Evolutionary conservation across 2,797 vertebrate species (phyloP), one percentile per base, ranked within the genome.

Genomic region (Onychomys torridus): DNA sequence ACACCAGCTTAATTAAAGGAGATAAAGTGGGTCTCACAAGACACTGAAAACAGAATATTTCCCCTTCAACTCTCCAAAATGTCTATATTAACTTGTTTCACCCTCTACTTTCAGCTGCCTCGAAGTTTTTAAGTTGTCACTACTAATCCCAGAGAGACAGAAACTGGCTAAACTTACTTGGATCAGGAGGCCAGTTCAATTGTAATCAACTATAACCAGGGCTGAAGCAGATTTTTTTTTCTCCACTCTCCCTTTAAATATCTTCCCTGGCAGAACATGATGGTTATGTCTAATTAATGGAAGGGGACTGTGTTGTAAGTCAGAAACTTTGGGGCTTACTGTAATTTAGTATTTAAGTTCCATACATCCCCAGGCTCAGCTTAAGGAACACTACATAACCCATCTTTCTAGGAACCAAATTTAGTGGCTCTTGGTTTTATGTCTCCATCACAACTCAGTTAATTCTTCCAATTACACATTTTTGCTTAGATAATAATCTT

Each of bases 1-100:
- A 84, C 43, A 93, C n/a, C 79, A 82, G 55, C 32, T 94, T 90
- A 95, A 95, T 93, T 86, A 90, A 94, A 91, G 46, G 29, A 61
- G 21, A 76, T 65, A 73, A 95, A 85, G 10, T 95, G n/a, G 21
- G 19, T 84, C 78, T 92, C 86, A 43, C 8, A 57, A 81, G 84
- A 14, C 21, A 81, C 32, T 67, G 52, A 65, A 93, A 77, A 52
- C 59, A 49, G 63, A 94, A 90, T 73, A 23, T 0, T 0, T 6
- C 21, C 2, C 0, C 29, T 61, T n/a, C 37, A 0, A 12, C 69
- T 76, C 17, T 49, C 14, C 34, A 93, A 17, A 7, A 7, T 73
- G 6, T 78, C 29, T 10, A 34, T 65, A 8, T 65, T 25, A 76
- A 77, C 27, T 46, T 89, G 19, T 12, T 59, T 37, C 3, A 73